phyloP scores from a whole-genome alignment of 1,140 invertebrate species.

The Mya arenaria region DNA sequence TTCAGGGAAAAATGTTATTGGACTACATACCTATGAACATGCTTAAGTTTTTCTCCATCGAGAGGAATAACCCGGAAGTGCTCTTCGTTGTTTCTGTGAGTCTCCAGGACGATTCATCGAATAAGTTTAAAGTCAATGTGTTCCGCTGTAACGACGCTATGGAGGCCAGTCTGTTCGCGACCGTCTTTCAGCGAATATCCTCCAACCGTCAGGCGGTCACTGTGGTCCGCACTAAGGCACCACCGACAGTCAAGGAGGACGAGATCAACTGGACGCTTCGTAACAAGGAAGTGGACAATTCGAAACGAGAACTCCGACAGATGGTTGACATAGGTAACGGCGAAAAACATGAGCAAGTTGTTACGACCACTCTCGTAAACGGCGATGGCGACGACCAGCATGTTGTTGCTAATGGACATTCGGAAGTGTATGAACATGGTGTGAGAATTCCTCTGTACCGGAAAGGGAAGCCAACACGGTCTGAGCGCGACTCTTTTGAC shows the following conservation, averaged over 20 bases:
- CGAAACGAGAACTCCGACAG: constrained; percentile 38
- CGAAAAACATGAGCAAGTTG: neutral
- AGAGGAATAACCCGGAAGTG: constrained; percentile 14
- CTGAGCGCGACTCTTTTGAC: constrained; percentile 33
- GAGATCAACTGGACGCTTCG: constrained; percentile 51
- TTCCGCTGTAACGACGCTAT: constrained; percentile 37
- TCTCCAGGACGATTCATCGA: neutral
- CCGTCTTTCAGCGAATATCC: neutral
- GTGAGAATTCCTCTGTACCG: constrained; percentile 36
- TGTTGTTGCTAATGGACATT: constrained; percentile 6
- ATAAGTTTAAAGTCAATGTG: constrained; percentile 13
- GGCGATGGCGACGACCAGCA: neutral
- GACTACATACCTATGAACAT: constrained; percentile 10
- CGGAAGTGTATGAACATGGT: constrained; percentile 40
- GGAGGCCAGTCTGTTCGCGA: constrained; percentile 32
- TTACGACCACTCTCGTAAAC: neutral
- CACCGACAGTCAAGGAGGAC: neutral
- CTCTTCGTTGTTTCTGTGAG: constrained; percentile 16
- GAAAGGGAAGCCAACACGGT: constrained; percentile 19
- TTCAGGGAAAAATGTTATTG: constrained; percentile 26
- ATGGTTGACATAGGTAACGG: constrained; percentile 23
- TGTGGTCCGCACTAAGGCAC: constrained; percentile 1
- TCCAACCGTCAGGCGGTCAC: neutral
- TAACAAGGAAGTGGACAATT: constrained; percentile 26
- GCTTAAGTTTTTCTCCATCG: constrained; percentile 42